Evolutionary conservation across 2,113 vertebrate species (phyloP).

Genomic region (Dromas ardeola): DNA sequence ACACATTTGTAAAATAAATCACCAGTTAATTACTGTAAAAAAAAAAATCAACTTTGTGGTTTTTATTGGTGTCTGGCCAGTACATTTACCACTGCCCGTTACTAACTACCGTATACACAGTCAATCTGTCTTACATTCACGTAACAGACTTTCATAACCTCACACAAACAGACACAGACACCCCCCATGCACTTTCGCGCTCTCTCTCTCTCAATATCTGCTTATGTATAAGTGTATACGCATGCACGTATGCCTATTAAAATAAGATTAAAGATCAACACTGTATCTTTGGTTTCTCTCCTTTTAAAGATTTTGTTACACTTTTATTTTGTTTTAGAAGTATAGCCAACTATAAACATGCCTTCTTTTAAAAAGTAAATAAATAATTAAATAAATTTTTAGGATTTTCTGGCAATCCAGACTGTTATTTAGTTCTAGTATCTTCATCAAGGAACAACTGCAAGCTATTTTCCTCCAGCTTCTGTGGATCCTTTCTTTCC

Average conservation of each 20-base stretch:
- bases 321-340: not conserved
- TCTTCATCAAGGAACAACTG: not conserved
- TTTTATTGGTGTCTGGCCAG: not conserved
- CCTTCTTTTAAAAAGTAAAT: not conserved
- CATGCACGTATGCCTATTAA: not conserved
- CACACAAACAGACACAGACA: not conserved
- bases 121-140: not conserved
- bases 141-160: not conserved
- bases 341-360: not conserved
- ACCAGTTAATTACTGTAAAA: not conserved
- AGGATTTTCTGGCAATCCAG: not conserved
- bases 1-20: conserved; percentile 41
- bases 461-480: not conserved
- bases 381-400: not conserved
- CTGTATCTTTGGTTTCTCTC: not conserved
- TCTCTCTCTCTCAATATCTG: not conserved
- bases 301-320: not conserved
- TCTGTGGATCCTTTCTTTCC: not conserved
- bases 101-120: not conserved
- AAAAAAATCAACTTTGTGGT: not conserved
- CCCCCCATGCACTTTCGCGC: not conserved
- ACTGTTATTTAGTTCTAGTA: not conserved
- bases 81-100: not conserved
- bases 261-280: not conserved
- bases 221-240: not conserved